These are phyloP conservation scores for Motacilla alba DNA, from an alignment of 2,113 vertebrate genomes.

Conservation along the genomic window DNA sequence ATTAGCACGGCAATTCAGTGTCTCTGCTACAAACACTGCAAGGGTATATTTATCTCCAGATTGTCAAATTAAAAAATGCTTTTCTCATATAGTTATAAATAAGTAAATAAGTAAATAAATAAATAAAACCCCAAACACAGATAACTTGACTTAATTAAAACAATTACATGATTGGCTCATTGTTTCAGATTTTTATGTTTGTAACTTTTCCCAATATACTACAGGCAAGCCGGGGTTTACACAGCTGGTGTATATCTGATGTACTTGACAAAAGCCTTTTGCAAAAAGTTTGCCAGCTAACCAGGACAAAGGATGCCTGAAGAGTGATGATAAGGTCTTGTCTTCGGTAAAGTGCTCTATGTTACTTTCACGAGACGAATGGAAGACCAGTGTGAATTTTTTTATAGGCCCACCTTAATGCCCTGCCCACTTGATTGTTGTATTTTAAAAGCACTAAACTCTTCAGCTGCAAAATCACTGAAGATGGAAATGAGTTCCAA, in stretches of 20 bases:
- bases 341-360: not conserved
- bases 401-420: not conserved
- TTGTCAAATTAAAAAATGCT: not conserved
- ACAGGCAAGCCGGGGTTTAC: not conserved
- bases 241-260: not conserved
- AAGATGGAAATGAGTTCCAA: not conserved
- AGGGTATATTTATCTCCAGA: not conserved
- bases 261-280: not conserved
- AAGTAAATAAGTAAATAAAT: not conserved
- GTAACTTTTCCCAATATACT: not conserved
- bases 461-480: not conserved
- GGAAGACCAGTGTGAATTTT: not conserved
- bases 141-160: not conserved
- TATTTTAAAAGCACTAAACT: not conserved
- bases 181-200: not conserved
- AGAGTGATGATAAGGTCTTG: not conserved
- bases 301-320: not conserved
- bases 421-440: not conserved
- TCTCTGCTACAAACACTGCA: not conserved
- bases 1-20: not conserved
- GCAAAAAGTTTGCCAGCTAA: not conserved
- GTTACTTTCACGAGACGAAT: not conserved
- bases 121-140: not conserved
- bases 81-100: not conserved
- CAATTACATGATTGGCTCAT: not conserved